Conservation (phyloP, 2,113 vertebrate genomes). For the Phainopepla nitens region DNA sequence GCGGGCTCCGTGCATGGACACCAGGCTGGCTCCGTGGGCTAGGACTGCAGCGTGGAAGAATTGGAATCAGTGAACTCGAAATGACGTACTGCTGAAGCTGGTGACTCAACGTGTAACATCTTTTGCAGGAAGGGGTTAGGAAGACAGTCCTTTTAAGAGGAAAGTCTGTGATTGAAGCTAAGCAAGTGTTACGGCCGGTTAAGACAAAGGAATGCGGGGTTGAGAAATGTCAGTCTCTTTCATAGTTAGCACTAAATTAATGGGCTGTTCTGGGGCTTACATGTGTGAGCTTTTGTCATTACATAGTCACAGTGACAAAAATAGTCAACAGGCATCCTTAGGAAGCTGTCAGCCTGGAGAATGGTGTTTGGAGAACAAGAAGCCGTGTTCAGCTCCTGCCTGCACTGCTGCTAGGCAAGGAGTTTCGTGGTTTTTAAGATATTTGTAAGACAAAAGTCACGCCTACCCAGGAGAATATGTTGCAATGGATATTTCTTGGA, state of each 20-base stretch:
- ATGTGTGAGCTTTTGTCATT: neutral
- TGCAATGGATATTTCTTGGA: neutral
- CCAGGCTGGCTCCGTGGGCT: rapidly evolving
- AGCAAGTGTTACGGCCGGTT: neutral
- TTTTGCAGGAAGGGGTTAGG: neutral
- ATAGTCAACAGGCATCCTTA: neutral
- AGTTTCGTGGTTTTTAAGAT: neutral
- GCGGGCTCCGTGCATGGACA: rapidly evolving
- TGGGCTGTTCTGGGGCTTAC: neutral
- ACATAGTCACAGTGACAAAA: neutral
- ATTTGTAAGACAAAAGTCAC: neutral
- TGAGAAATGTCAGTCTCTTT: neutral
- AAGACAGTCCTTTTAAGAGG: neutral
- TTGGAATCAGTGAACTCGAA: neutral
- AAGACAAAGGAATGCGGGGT: neutral
- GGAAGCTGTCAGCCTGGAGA: neutral
- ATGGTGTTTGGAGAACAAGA: neutral
- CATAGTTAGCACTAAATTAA: neutral
- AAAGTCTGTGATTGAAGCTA: neutral
- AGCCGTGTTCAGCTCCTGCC: neutral
- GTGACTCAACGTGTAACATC: neutral
- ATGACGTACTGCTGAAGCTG: neutral
- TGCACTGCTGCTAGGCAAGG: neutral
- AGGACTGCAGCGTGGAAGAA: neutral
- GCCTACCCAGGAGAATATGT: neutral